Conservation (phyloP, 2,888 invertebrate species). For the Ophion ellenae region DNA sequence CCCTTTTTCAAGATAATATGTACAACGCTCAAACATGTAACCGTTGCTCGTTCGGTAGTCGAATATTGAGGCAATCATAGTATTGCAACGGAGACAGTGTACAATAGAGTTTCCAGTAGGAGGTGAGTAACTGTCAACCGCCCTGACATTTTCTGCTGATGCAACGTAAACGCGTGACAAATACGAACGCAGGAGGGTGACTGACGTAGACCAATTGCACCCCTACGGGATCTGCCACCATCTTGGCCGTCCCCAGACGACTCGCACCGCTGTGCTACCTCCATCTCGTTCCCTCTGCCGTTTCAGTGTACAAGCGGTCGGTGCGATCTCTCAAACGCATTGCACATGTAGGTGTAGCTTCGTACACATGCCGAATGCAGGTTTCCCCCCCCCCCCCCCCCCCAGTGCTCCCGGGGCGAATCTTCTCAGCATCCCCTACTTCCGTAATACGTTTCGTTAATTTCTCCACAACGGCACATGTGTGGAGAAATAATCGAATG, state of each 20-base stretch:
- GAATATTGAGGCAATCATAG: slow-evolving; percentile 32
- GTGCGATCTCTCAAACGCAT: slow-evolving; percentile 48
- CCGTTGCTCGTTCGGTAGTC: slow-evolving; percentile 12
- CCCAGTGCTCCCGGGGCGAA: slow-evolving; percentile 34
- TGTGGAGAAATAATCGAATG: slow-evolving; percentile 54
- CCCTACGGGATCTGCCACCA: slow-evolving; percentile 62
- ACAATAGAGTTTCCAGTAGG: slow-evolving; percentile 36
- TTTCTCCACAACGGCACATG: slow-evolving; percentile 59
- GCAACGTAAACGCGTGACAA: slow-evolving; percentile 67
- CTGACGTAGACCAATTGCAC: slow-evolving; percentile 69
- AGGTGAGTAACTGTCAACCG: slow-evolving; percentile 44
- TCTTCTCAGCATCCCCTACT: slow-evolving; percentile 49
- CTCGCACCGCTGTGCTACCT: slow-evolving; percentile 45
- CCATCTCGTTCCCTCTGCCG: slow-evolving; percentile 52
- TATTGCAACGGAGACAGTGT: slow-evolving; percentile 30
- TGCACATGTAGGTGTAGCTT: not conserved
- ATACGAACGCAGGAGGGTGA: slow-evolving; percentile 67
- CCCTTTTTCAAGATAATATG: not conserved
- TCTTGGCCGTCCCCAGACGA: slow-evolving; percentile 65
- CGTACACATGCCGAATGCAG: slow-evolving; percentile 11
- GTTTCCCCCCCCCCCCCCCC: too few relatives aligned
- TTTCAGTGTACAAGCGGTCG: slow-evolving; percentile 44
- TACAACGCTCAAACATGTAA: not conserved
- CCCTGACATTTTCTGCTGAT: slow-evolving; percentile 65
- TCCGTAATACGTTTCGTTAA: slow-evolving; percentile 66